Percentiles rank a stretch among this genome's conserved stretches.
Conservation (phyloP, 1,140 invertebrate genomes). For the Polyergus mexicanus region DNA sequence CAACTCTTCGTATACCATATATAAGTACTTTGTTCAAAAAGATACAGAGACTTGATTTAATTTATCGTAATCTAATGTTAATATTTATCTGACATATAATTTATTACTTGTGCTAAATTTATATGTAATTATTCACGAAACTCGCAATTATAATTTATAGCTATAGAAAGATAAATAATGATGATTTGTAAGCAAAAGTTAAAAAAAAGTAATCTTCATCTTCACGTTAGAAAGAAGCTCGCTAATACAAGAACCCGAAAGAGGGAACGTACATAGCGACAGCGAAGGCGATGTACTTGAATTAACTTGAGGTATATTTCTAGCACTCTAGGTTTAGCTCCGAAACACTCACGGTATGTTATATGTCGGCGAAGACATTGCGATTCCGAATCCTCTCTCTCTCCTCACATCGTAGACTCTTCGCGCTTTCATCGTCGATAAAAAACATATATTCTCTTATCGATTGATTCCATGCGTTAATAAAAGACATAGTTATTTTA, state of each 20-base stretch:
- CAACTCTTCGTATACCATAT: constrained; percentile 9
- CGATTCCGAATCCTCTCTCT: constrained; percentile 25
- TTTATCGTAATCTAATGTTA: not conserved
- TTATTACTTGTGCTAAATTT: not conserved
- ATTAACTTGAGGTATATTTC: constrained; percentile 83
- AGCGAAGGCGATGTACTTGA: constrained; percentile 82
- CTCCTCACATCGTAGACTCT: constrained; percentile 4
- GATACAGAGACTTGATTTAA: not conserved
- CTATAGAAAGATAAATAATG: not conserved
- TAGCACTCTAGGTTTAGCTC: constrained; percentile 83
- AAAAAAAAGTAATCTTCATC: too few species aligned
- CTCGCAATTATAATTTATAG: constrained; percentile 20
- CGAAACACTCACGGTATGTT: constrained; percentile 80
- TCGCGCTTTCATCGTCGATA: not conserved
- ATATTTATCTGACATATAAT: not conserved
- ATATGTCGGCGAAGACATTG: constrained; percentile 60
- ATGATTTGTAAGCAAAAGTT: not conserved
- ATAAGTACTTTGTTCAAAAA: not conserved
- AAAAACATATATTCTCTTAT: not conserved
- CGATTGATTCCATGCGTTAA: not conserved
- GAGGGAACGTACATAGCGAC: constrained; percentile 68
- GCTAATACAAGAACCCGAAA: constrained; percentile 39
- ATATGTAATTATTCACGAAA: not conserved
- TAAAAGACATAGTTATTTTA: too few species aligned
- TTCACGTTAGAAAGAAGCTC: constrained; percentile 31